Base-by-base conservation (phyloP, 2,888 invertebrate species). In the Pseudolycoriella hygida region DNA sequence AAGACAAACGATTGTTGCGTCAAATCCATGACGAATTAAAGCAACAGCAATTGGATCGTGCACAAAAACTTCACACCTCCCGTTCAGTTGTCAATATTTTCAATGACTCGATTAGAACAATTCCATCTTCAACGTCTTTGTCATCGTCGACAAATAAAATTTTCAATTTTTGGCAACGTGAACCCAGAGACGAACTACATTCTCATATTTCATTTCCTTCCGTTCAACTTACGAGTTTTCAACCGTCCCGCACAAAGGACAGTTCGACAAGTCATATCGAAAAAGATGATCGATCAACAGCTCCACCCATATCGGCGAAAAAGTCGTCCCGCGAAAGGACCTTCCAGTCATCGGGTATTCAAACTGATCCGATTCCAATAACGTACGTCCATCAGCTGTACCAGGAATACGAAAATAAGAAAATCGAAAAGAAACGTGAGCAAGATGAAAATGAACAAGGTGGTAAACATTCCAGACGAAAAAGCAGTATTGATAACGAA, bases 401-500 rank as follows among this genome's bases (percentile, higher is more conserved):
- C 30, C 15, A 57, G 19, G 58, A 57, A 37, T 48, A 49, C 38
- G 58, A 56, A 32, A 56, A 47, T 40, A 50, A 45, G 17, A 50
- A 47, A 25, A 54, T 51, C 48, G 53, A 53, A 49, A 51, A 49
- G 46, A 53, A 54, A 44, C 50, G 51, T 39, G 53, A 52, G 25
- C 52, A 52, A 20, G 52, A 52, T 12, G 52, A 50, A 52, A 60
- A 54, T 59, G 62, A 42, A 54, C 57, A 56, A 57, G 66, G n/a
- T 10, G 47, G 37, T 17, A 44, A 38, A 39, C 39, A 39, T 44
- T 44, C 40, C 44, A 44, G 80, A 6, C 71, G 85, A 40, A 74
- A 80, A 54, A 82, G 82, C 53, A 83, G 84, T 58, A 79, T 85
- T 12, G 85, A 85, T 57, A 80, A 85, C 59, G 85, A 85, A 55